Conservation (phyloP, 2,888 invertebrate species). For the Boloria euphrosyne region DNA sequence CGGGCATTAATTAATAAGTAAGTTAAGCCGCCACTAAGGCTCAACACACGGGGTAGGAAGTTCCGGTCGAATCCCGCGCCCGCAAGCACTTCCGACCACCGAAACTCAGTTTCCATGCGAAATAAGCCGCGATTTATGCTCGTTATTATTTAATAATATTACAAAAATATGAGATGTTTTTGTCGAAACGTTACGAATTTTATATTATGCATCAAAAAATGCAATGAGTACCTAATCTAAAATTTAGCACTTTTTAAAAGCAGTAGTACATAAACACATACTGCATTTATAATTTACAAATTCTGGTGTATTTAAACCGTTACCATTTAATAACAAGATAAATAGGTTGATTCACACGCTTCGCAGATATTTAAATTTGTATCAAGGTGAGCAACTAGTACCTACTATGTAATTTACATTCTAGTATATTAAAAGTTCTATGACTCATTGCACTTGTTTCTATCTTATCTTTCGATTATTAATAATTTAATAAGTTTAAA, state of each 20-base stretch:
- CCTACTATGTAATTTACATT: conserved; percentile 30
- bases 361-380: conserved; percentile 26
- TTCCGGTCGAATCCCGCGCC: conserved; percentile 77
- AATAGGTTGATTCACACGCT: conserved; percentile 34
- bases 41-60: conserved; percentile 71
- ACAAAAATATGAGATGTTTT: conserved; percentile 12
- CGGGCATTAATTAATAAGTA: conserved; percentile 76
- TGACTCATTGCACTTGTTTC: conserved; percentile 19
- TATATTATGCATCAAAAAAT: too few relatives aligned
- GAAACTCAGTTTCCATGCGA: conserved; percentile 52
- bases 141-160: conserved; percentile 28
- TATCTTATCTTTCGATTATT: not conserved
- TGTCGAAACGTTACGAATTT: not conserved
- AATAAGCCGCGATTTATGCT: conserved; percentile 23
- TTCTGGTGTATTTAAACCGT: conserved; percentile 3
- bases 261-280: too few relatives aligned
- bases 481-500: too few relatives aligned
- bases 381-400: conserved; percentile 30
- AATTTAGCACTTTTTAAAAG: too few relatives aligned
- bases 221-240: too few relatives aligned
- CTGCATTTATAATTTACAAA: not conserved
- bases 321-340: conserved; percentile 21
- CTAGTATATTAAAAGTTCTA: conserved; percentile 25
- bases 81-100: conserved; percentile 73
- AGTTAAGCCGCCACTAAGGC: conserved; percentile 70